These are phyloP conservation scores for Oxystoma pomonae DNA, from an alignment of 2,888 invertebrate species.

Conservation along the genomic window DNA sequence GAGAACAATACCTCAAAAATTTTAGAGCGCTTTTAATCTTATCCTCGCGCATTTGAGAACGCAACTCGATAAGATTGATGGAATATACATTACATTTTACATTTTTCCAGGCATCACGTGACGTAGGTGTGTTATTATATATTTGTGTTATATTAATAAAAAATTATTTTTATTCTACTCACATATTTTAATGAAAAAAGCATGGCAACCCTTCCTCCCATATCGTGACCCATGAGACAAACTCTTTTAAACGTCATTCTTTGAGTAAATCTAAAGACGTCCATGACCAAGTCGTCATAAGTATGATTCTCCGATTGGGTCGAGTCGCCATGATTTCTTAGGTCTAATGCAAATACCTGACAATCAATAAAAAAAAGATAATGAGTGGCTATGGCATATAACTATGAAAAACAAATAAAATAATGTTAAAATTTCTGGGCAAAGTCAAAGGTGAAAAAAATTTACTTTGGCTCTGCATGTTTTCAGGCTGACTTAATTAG, in stretches of 20 bases:
- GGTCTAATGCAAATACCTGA: constrained; percentile 72
- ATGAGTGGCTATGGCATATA: neutral
- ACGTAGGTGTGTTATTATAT: too few relatives aligned
- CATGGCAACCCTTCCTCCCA: constrained; percentile 95
- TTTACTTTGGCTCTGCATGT: too few relatives aligned
- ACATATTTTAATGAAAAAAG: constrained; percentile 70
- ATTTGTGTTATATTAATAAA: neutral
- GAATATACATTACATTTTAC: too few relatives aligned
- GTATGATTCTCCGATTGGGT: constrained; percentile 70
- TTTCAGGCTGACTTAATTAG: too few relatives aligned
- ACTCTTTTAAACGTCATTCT: constrained; percentile 61
- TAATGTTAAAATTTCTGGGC: too few relatives aligned
- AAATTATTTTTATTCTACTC: constrained; percentile 28
- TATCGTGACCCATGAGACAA: constrained; percentile 82
- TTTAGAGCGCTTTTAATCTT: too few relatives aligned
- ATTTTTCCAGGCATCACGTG: too few relatives aligned
- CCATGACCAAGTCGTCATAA: constrained; percentile 72
- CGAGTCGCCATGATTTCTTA: constrained; percentile 94
- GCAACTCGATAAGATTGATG: too few relatives aligned
- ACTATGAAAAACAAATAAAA: neutral
- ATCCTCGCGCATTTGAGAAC: too few relatives aligned
- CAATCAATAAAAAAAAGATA: too few relatives aligned
- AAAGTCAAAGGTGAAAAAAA: too few relatives aligned
- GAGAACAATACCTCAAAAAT: too few relatives aligned
- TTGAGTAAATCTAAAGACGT: constrained; percentile 64